Evolutionary conservation across 2,888 invertebrate species (phyloP), one percentile per base, ranked within the genome.

Genomic region (Lapara coniferarum): DNA sequence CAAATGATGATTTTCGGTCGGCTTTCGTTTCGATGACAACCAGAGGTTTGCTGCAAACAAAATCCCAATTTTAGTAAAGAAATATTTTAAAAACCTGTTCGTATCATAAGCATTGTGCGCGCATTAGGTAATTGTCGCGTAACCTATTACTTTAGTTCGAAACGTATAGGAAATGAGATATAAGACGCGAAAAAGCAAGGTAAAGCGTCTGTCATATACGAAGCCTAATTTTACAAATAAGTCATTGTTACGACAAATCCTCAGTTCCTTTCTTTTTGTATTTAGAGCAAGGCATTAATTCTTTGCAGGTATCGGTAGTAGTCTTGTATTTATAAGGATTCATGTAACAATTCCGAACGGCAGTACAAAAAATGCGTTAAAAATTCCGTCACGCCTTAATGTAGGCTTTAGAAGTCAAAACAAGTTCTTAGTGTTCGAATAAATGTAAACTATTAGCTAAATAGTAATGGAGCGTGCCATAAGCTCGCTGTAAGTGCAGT

Each of bases 31-130:
- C 87, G 78, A 82, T 83, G 69, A 81, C 81, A 56, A 83, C 78
- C 68, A 77, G 78, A 67, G 86, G 84, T 86, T 92, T 92, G 77
- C 93, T 93, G 90, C 70, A 92, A 55, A 92, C 75, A 84, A 87
- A 77, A 70, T 58, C 69, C 66, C n/a, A 57, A 57, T 66, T 72
- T 19, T 49, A 59, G 53, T 57, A 19, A 51, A 46, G 14, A 59
- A 14, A 13, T 44, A 30, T 25, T 25, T 2, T 25, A 37, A 37
- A 37, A 37, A 37, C 37, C 37, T 8, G 8, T 37, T 5, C 37
- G 5, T 37, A 37, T 37, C 7, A 37, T 37, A 37, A 37, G 7
- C 37, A 37, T 37, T 37, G 7, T 37, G 5, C 37, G 8, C 5
- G 37, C 5, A 37, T 37, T 37, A n/a, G n/a, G n/a, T n/a, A 6